Conservation (phyloP, 2,113 vertebrate genomes). For the Orientallactaga bullata region DNA sequence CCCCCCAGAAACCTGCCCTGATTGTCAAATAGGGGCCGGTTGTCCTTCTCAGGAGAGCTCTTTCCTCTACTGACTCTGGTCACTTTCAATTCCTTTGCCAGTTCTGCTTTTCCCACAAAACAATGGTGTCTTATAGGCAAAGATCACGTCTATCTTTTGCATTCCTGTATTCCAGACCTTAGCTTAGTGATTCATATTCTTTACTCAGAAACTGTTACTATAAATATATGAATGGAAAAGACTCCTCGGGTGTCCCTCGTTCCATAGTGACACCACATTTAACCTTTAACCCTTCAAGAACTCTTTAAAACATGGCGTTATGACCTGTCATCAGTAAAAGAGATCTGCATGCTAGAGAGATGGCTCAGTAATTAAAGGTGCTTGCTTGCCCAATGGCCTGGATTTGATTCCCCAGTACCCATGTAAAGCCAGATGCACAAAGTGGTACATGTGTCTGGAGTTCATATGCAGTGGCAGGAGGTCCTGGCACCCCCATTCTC, state of each 20-base stretch:
- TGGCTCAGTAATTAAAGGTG: no score
- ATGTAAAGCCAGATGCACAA: no score
- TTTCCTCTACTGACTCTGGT: constrained; percentile 2
- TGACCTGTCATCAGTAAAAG: not conserved
- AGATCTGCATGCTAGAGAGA: not conserved
- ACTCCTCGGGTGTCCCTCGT: not conserved
- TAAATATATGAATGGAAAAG: not conserved
- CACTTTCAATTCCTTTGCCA: not conserved
- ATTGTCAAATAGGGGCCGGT: not conserved
- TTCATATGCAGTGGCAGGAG: no score
- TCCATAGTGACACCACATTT: not conserved
- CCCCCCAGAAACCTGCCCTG: not conserved
- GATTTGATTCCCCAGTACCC: no score
- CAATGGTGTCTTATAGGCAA: not conserved
- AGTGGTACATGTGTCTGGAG: no score
- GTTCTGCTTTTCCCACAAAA: not conserved
- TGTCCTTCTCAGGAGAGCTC: not conserved
- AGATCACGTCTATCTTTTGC: not conserved
- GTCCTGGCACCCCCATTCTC: no score
- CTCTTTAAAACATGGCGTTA: not conserved
- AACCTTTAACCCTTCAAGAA: not conserved
- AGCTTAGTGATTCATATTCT: not conserved
- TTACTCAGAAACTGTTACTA: not conserved
- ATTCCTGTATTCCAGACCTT: not conserved
- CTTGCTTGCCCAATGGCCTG: no score